Percentiles rank a stretch among this genome's conserved stretches.
Conservation (phyloP, 2,888 invertebrate species). For the Hemithea aestivaria region DNA sequence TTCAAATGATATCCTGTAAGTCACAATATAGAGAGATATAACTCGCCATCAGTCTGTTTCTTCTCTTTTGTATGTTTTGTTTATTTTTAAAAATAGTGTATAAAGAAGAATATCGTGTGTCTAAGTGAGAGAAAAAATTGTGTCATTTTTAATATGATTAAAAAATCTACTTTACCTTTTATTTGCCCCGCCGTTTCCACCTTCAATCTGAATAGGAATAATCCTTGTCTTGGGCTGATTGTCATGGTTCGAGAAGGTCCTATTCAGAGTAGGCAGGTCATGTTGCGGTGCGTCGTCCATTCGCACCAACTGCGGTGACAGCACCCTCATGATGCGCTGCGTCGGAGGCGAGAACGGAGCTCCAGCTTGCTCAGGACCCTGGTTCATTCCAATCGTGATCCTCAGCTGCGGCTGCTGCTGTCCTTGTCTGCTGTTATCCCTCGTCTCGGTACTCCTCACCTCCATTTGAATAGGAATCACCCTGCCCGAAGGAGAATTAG, state of each 20-base stretch:
- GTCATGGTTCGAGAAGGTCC: slow-evolving; percentile 54
- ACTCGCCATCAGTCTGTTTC: no score
- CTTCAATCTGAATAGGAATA: slow-evolving; percentile 82
- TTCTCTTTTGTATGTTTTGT: no score
- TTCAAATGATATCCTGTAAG: no score
- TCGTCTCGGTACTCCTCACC: slow-evolving; percentile 58
- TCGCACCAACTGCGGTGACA: slow-evolving; percentile 75
- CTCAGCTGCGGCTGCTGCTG: slow-evolving; percentile 61
- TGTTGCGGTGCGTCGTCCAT: slow-evolving; percentile 61
- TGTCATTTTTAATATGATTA: no score
- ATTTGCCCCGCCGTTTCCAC: slow-evolving; percentile 57
- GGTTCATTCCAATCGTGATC: slow-evolving; percentile 70
- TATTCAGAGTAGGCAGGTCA: slow-evolving; percentile 61
- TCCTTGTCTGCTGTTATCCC: slow-evolving; percentile 47
- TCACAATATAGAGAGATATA: no score
- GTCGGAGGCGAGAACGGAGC: slow-evolving; percentile 65
- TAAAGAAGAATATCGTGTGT: no score
- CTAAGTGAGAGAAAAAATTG: slow-evolving; percentile 4
- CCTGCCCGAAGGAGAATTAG: slow-evolving; percentile 59
- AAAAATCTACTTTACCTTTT: no score
- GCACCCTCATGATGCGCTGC: slow-evolving; percentile 74
- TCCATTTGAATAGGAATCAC: slow-evolving; percentile 85
- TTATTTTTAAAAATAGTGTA: no score
- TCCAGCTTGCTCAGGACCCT: slow-evolving; percentile 41
- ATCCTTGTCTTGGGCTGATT: slow-evolving; percentile 74